phyloP scores from a whole-genome alignment of 2,113 vertebrate genomes.

The Neogale vison region DNA sequence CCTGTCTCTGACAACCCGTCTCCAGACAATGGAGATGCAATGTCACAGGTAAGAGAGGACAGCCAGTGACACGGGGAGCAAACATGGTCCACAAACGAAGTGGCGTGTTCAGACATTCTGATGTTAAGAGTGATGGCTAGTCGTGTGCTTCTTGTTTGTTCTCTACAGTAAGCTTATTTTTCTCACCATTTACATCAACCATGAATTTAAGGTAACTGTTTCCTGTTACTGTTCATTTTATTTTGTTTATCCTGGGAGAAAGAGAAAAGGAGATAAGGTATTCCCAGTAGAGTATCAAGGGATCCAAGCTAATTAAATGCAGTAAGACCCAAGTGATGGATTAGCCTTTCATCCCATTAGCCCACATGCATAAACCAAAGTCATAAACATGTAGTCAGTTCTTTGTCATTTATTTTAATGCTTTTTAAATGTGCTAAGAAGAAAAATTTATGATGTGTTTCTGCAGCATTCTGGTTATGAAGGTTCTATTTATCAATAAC shows the following conservation, averaged over 20 bases:
- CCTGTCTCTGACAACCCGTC: not conserved
- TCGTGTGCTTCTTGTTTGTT: not conserved
- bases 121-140: conserved; percentile 11
- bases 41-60: not conserved
- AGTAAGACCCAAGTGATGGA: conserved; percentile 71
- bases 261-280: conserved; percentile 45
- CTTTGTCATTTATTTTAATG: conserved; percentile 80
- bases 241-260: conserved; percentile 35
- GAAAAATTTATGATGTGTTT: conserved; percentile 78
- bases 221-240: not conserved
- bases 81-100: not conserved
- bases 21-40: not conserved
- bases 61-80: not conserved
- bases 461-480: conserved; percentile 74
- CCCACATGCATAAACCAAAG: conserved; percentile 74
- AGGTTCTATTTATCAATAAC: conserved; percentile 79
- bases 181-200: not conserved
- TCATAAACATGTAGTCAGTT: conserved; percentile 77
- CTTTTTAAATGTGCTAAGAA: conserved; percentile 79
- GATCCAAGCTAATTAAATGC: conserved; percentile 71
- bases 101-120: not conserved
- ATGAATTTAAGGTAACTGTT: conserved; percentile 18
- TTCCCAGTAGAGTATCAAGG: not conserved
- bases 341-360: conserved; percentile 74
- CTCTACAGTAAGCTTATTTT: not conserved